Conservation (phyloP, 2,888 invertebrate species). For the Orthonevra nobilis region DNA sequence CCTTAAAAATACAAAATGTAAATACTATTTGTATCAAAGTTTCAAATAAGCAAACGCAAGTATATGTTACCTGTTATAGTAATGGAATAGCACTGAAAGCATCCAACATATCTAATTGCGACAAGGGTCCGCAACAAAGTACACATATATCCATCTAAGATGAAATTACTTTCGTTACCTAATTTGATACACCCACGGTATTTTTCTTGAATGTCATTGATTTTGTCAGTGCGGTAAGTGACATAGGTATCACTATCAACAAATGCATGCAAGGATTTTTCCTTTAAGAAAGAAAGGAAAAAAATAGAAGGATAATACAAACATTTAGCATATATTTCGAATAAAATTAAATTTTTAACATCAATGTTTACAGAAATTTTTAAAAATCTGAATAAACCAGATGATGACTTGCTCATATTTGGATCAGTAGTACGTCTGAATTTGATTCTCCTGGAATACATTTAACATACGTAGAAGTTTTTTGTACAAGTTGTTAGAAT, state of each 20-base stretch:
- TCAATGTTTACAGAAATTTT: no score
- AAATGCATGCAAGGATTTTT: constrained; percentile 23
- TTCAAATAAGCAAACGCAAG: background rate
- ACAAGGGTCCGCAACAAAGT: constrained; percentile 7
- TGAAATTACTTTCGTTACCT: background rate
- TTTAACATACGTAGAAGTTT: no score
- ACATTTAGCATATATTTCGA: no score
- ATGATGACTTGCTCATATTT: no score
- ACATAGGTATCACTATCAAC: background rate
- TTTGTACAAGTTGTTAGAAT: no score
- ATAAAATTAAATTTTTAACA: no score
- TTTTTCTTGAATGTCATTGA: background rate
- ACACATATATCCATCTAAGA: constrained; percentile 9
- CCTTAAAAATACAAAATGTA: background rate
- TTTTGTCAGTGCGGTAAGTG: background rate
- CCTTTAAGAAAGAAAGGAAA: no score
- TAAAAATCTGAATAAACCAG: no score
- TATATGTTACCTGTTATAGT: constrained; percentile 15
- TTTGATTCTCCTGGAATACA: no score
- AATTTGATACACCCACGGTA: constrained; percentile 17
- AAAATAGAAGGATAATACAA: no score
- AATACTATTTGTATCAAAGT: background rate
- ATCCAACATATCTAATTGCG: constrained; percentile 1
- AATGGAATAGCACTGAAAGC: constrained; percentile 28
- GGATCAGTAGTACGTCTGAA: no score